Evolutionary conservation across 1,140 invertebrate genomes (phyloP), one percentile per base, ranked within the genome.

Genomic region (Brachionus rotundiformis): DNA sequence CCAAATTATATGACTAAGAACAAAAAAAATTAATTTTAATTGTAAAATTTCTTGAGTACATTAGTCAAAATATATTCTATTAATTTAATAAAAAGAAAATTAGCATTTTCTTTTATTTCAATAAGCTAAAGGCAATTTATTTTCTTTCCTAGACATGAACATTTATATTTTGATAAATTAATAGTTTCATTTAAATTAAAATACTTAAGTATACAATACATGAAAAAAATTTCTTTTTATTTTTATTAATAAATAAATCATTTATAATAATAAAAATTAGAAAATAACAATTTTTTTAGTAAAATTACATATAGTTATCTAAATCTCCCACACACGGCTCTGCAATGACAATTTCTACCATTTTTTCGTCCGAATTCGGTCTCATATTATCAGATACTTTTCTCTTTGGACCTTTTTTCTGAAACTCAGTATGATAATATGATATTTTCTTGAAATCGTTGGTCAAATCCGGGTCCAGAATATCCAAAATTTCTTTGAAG

Each of bases 401-500:
- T 41, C 68, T 27, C 33, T 73, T 73, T 1, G 36, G 8, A 13
- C 6, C 10, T 44, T 73, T 73, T 44, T 73, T 73, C 11, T 23
- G 33, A 44, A 73, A 73, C 4, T 73, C 68, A 4, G 7, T 44
- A 13, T 73, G 68, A 73, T 44, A 73, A 44, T 73, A 73, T 13
- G 68, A 73, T 13, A 23, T 25, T 73, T 25, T 0, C 29, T 73
- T 73, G 13, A 73, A 73, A 73, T 73, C 68, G 27, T 25, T 73
- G 7, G 36, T 73, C 36, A 73, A 73, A 73, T 73, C 68, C n/a
- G 68, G 68, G 27, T 73, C 68, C 7, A 73, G 23, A 19, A 73
- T 44, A n/a, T 73, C 68, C 39, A 73, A 73, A 44, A 73, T 73
- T 25, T 73, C 39, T 41, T 73, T 73, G n/a, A 73, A 73, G 13